phyloP scores from a whole-genome alignment of 2,888 invertebrate species.

The Drosophila austrosaltans region DNA sequence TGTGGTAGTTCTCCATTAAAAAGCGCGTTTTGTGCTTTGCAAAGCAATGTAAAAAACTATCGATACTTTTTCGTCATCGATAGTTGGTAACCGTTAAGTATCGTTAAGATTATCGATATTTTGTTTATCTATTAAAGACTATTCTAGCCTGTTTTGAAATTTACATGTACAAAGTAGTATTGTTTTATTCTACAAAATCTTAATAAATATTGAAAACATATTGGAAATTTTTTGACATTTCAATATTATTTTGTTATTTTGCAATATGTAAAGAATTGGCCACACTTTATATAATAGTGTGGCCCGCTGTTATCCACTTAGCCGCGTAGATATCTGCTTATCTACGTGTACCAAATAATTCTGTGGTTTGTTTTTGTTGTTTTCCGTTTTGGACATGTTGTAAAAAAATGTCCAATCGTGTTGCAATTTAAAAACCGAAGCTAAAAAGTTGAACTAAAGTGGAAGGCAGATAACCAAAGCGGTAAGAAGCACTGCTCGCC shows the following conservation, averaged over 20 bases:
- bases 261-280: too few relatives aligned
- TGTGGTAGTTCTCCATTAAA: not conserved
- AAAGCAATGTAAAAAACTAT: too few relatives aligned
- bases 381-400: constrained; percentile 37
- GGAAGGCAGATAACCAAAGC: constrained; percentile 26
- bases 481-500: constrained; percentile 16
- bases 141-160: too few relatives aligned
- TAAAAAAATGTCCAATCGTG: constrained; percentile 60
- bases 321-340: constrained; percentile 2
- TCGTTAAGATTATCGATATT: too few relatives aligned
- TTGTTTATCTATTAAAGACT: too few relatives aligned
- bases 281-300: not conserved
- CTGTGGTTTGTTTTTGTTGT: constrained; percentile 10
- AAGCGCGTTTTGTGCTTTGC: too few relatives aligned
- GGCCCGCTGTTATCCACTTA: not conserved
- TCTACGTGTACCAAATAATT: constrained; percentile 3
- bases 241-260: not conserved
- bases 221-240: not conserved
- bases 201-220: not conserved
- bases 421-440: constrained; percentile 42
- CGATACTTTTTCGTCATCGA: too few relatives aligned
- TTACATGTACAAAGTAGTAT: too few relatives aligned
- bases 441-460: constrained; percentile 42
- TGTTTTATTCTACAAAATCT: too few relatives aligned
- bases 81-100: too few relatives aligned